Conservation (phyloP, 2,797 vertebrate species). For the Sphaeramia orbicularis region DNA sequence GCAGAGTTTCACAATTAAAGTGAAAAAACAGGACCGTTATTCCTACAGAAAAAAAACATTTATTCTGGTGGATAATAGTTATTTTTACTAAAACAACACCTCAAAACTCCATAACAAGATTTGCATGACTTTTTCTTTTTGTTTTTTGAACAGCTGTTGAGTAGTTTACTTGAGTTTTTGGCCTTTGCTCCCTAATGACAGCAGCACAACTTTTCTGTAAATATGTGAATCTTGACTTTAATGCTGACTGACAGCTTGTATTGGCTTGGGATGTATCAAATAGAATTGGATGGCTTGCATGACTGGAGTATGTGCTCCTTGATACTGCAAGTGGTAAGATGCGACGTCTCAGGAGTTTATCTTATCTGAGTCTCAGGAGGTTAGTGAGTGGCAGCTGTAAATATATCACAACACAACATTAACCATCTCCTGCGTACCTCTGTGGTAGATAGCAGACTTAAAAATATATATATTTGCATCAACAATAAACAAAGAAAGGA, state of each 20-base stretch:
- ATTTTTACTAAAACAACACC: constrained; percentile 44
- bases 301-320: constrained; percentile 83
- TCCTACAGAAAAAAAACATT: constrained; percentile 19
- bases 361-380: constrained; percentile 78
- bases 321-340: constrained; percentile 79
- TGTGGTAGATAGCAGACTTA: constrained; percentile 56
- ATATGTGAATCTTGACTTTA: constrained; percentile 80
- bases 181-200: constrained; percentile 84
- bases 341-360: constrained; percentile 80
- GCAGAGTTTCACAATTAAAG: constrained; percentile 22
- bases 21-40: constrained; percentile 24
- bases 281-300: constrained; percentile 85
- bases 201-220: constrained; percentile 82
- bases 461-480: constrained; percentile 65
- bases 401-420: constrained; percentile 77
- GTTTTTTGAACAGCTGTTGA: constrained; percentile 67
- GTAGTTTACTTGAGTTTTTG: constrained; percentile 79
- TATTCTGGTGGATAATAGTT: constrained; percentile 39
- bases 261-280: constrained; percentile 86
- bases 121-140: constrained; percentile 48
- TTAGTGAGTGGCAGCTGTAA: constrained; percentile 86
- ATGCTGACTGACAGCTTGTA: constrained; percentile 84
- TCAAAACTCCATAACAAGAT: constrained; percentile 59
- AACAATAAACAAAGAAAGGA: constrained; percentile 70
- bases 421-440: constrained; percentile 72